phyloP scores from a whole-genome alignment of 2,113 vertebrate genomes.

The Spilogale gracilis region DNA sequence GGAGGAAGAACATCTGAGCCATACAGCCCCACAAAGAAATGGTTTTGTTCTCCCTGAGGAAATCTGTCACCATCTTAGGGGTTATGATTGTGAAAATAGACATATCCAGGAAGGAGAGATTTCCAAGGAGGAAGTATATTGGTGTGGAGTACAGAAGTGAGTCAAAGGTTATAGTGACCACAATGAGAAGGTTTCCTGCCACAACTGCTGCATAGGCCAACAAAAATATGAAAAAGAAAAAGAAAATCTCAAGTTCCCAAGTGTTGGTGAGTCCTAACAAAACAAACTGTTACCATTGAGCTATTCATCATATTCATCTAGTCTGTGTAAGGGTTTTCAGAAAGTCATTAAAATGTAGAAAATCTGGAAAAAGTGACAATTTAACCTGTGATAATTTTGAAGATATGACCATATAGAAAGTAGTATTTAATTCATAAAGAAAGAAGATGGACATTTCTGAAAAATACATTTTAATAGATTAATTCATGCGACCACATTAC shows the following conservation, averaged over 20 bases:
- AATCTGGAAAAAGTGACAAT: background rate
- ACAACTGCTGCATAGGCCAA: constrained; percentile 49
- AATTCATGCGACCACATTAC: background rate
- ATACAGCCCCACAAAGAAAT: constrained; percentile 70
- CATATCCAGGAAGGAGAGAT: constrained; percentile 67
- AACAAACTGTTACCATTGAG: constrained; percentile 61
- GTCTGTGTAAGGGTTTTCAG: background rate
- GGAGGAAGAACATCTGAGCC: constrained; percentile 76
- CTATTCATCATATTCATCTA: background rate
- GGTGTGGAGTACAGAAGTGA: constrained; percentile 50
- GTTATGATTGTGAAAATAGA: constrained; percentile 53
- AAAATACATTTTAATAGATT: background rate
- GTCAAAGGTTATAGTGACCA: background rate
- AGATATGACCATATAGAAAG: background rate
- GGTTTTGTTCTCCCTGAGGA: constrained; percentile 26
- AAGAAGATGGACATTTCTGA: background rate
- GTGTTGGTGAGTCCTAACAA: constrained; percentile 50
- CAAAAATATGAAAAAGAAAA: constrained; percentile 61
- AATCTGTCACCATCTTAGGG: constrained; percentile 57
- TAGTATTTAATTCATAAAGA: background rate
- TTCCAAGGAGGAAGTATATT: constrained; percentile 67
- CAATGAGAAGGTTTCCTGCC: constrained; percentile 60
- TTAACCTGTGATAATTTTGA: background rate
- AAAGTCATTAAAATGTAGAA: background rate
- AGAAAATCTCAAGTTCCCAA: constrained; percentile 30